phyloP scores from a whole-genome alignment of 2,888 invertebrate genomes.

The Oithona nana region DNA sequence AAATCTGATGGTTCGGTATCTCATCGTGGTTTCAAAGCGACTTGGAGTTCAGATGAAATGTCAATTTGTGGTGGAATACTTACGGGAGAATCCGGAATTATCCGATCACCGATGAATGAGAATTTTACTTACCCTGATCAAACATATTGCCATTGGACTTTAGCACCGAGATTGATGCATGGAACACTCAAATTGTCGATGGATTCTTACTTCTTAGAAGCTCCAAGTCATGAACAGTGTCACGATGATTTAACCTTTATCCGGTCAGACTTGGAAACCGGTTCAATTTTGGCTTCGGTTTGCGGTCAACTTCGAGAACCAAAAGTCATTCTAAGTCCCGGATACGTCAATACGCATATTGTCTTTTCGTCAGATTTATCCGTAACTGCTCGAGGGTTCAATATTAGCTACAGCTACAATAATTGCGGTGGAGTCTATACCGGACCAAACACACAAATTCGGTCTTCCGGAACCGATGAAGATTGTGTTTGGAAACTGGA shows the following conservation, averaged over 20 bases:
- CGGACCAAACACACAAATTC: not conserved
- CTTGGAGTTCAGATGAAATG: not conserved
- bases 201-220: not conserved
- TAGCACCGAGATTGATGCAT: not conserved
- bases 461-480: not conserved
- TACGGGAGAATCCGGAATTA: not conserved
- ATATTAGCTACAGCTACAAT: not conserved
- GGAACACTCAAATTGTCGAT: not conserved
- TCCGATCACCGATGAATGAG: not conserved
- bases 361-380: not conserved
- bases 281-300: not conserved
- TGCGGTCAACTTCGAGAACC: not conserved
- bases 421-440: slow-evolving; percentile 5
- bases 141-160: not conserved
- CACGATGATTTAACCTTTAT: not conserved
- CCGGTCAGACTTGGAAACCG: not conserved
- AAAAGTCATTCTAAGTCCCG: not conserved
- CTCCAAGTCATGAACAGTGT: not conserved
- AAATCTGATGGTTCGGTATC: not conserved
- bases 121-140: not conserved
- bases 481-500: slow-evolving; percentile 12
- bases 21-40: not conserved
- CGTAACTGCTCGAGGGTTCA: not conserved
- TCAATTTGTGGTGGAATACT: not conserved
- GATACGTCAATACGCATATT: not conserved